Base-by-base conservation (phyloP, 1,140 invertebrate species). In the Camponotus vicinus region DNA sequence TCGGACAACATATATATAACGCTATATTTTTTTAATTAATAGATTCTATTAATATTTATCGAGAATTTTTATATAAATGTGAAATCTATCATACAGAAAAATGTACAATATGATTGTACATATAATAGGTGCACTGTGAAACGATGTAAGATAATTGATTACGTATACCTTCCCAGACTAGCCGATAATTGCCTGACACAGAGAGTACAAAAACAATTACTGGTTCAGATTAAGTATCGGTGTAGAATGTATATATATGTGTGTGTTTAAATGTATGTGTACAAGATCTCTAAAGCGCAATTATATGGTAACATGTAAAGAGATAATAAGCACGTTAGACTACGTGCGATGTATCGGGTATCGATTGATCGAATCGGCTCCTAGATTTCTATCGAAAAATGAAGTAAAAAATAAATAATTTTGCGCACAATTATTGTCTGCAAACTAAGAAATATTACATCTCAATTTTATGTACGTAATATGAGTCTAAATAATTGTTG, bases 171-270 rank as follows among this genome's bases (percentile, higher is more conserved):
- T 57, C 78, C 57, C 61, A 77, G 52, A 64, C 70, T 69, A 45
- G 79, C 86, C 79, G 89, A 91, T 90, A 91, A 92, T 92, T 92
- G 89, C 63, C 88, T 86, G 91, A 87, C 86, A 88, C 88, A 87
- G 85, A 79, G 76, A 88, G 86, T 86, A 89, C 88, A 87, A 91
- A 92, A 92, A 92, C 88, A 92, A 92, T 92, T 92, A 92, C 82
- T 85, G 67, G 73, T 37, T 52, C 21, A 75, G 86, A 90, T 90
- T 87, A 90, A 75, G 78, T 76, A 89, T 85, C 84, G 89, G 79
- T 55, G 80, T 66, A 9, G 42, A 40, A 71, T 63, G 66, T 55
- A 59, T 64, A 40, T 52, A 34, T 69, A 2, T 40, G 13, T n/a
- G 4, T 40, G 3, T 8, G 61, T 52, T n/a, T 61, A 34, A 6